Base-by-base conservation (phyloP, 2,113 vertebrate species). In the Tachysurus fulvidraco region DNA sequence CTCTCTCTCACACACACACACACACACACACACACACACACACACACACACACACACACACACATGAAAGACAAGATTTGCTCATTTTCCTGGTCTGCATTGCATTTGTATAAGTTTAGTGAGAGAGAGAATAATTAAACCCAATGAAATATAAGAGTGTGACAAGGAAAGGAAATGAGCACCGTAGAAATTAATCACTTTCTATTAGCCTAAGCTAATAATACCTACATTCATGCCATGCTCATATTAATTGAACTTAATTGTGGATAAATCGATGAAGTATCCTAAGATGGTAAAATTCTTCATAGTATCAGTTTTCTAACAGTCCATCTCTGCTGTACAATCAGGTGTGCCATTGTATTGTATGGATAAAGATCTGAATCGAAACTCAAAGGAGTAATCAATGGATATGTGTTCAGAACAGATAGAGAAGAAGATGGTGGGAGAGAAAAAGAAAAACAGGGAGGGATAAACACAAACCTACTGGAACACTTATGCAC, bases 151-250 rank as follows among this genome's bases (percentile, higher is more conserved):
- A 88, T 88, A 92, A 94, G 92, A 91, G 92, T 93, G 85, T 91
- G 93, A 93, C 91, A 93, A 89, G 91, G 91, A 89, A 88, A 62
- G 87, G 91, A 92, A 93, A 95, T 93, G 92, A 90, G 92, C 90
- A 91, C 89, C 62, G 86, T 86, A 93, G 86, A 92, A 94, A 93
- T 93, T 88, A 95, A 93, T 94, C 93, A 94, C 87, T 89, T 88
- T 92, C 92, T 94, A 92, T 93, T 93, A 91, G 87, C 84, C 64
- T 88, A 54, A 83, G 90, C 92, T 92, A 92, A 92, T 92, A 92
- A 92, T 91, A 91, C 90, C 89, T 91, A 88, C 57, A 82, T 83
- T 91, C 89, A 90, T 88, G 86, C 84, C 90, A 90, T 65, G 83
- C 88, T 83, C 85, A 88, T 88, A 90, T 92, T 90, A 89, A 89